A percentile compares a stretch with the other conserved stretches of the same genome.
These are phyloP conservation scores for Cenopis cana DNA, from an alignment of 2,888 invertebrate genomes.

Conservation along the genomic window DNA sequence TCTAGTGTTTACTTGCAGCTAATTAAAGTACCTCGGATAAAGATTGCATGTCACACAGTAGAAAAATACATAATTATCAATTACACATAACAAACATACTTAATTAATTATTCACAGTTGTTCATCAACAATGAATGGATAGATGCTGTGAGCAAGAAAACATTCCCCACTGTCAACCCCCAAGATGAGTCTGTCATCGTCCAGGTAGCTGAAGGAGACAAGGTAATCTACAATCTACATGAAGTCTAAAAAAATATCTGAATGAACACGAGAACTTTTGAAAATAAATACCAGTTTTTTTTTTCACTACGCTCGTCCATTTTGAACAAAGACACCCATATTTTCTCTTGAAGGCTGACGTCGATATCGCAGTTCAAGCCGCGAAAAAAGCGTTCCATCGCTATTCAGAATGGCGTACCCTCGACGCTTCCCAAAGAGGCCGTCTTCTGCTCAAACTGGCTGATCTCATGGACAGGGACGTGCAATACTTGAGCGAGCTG, in stretches of 20 bases:
- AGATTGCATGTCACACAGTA: neutral
- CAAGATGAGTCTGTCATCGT: constrained; percentile 90
- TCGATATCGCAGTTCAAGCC: constrained; percentile 91
- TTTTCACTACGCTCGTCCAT: neutral
- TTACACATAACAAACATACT: too few relatives aligned
- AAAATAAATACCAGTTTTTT: neutral
- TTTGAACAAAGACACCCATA: neutral
- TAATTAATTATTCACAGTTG: constrained; percentile 78
- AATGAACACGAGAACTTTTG: too few relatives aligned
- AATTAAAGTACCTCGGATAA: neutral
- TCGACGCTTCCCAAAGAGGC: constrained; percentile 93
- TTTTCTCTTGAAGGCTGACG: constrained; percentile 86
- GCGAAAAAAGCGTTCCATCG: constrained; percentile 91
- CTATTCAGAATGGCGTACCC: constrained; percentile 90
- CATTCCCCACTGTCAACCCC: constrained; percentile 94
- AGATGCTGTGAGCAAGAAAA: constrained; percentile 93
- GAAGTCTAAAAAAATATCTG: neutral
- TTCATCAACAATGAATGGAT: constrained; percentile 94
- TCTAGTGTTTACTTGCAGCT: neutral
- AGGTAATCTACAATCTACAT: constrained; percentile 82
- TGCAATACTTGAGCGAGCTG: constrained; percentile 89
- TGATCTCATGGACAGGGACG: constrained; percentile 90
- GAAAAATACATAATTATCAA: neutral
- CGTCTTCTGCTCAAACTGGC: constrained; percentile 89
- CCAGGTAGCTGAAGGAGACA: constrained; percentile 93